Conservation (phyloP, 2,888 invertebrate species). For the Drosophila stalkeri region DNA sequence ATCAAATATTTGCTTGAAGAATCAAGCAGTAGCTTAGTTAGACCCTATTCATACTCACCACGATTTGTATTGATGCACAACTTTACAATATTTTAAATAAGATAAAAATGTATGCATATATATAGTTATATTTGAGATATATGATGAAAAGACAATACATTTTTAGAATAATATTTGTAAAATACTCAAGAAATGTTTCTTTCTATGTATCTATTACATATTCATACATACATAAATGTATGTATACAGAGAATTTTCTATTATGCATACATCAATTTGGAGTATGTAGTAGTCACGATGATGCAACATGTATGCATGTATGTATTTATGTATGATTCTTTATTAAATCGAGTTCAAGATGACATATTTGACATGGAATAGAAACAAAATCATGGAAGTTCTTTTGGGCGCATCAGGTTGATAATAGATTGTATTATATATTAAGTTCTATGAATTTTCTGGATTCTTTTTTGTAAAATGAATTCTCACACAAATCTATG, state of each 20-base stretch:
- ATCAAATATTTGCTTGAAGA: neutral
- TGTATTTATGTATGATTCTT: slow-evolving; percentile 9
- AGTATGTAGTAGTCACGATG: slow-evolving; percentile 9
- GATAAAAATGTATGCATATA: slow-evolving; percentile 1
- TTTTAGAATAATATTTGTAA: slow-evolving; percentile 1
- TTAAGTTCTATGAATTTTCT: slow-evolving; percentile 8
- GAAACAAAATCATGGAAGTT: slow-evolving; percentile 21
- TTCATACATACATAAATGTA: neutral
- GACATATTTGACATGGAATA: slow-evolving; percentile 32
- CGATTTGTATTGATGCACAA: neutral
- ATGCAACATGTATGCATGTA: too few relatives aligned
- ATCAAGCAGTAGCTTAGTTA: neutral
- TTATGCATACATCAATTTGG: slow-evolving; percentile 16
- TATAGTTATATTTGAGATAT: slow-evolving; percentile 31
- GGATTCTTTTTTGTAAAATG: slow-evolving; percentile 5
- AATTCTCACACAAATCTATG: slow-evolving; percentile 13
- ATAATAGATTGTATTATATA: slow-evolving; percentile 13
- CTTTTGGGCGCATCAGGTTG: slow-evolving; percentile 3
- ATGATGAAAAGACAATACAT: slow-evolving; percentile 1
- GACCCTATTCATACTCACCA: slow-evolving; percentile 29
- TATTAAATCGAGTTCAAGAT: slow-evolving; percentile 24
- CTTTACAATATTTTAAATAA: neutral
- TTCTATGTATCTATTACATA: neutral
- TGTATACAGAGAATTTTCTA: slow-evolving; percentile 14
- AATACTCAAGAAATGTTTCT: neutral